Percentiles rank a stretch among this genome's conserved stretches.
phyloP scores from a whole-genome alignment of 2,888 invertebrate genomes.

The Cheiracanthium punctorium region DNA sequence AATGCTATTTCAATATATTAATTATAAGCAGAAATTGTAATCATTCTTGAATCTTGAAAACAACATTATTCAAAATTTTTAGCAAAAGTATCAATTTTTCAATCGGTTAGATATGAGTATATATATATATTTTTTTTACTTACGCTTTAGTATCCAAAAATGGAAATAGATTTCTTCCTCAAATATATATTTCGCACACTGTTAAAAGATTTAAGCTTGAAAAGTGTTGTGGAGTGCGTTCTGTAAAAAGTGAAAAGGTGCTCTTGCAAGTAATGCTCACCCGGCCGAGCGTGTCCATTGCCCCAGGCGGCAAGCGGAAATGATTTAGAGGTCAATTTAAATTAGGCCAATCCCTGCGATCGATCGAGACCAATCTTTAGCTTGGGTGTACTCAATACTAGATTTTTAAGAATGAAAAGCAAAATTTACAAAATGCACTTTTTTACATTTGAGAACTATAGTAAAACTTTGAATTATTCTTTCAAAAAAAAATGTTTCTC shows the following conservation, averaged over 20 bases:
- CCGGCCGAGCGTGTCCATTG: neutral
- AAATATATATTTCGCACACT: neutral
- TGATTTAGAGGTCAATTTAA: neutral
- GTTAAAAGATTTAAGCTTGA: neutral
- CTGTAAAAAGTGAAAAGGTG: neutral
- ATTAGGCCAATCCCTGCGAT: neutral
- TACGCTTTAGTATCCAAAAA: neutral
- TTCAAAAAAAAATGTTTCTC: no score
- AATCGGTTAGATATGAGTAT: no score
- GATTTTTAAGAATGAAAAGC: neutral
- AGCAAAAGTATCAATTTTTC: no score
- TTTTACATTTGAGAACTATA: no score
- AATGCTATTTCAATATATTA: no score
- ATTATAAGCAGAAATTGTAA: no score
- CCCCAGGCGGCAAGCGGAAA: neutral
- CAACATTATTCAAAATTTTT: no score
- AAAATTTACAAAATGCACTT: no score
- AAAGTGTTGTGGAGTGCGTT: neutral
- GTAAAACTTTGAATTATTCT: no score
- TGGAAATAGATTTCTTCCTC: neutral
- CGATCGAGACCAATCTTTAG: neutral
- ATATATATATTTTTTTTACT: neutral
- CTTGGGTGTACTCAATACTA: neutral
- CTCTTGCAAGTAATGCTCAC: neutral
- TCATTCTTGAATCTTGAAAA: no score